Evolutionary conservation across 1,140 invertebrate genomes (phyloP).

Genomic region (Lepidurus apus): DNA sequence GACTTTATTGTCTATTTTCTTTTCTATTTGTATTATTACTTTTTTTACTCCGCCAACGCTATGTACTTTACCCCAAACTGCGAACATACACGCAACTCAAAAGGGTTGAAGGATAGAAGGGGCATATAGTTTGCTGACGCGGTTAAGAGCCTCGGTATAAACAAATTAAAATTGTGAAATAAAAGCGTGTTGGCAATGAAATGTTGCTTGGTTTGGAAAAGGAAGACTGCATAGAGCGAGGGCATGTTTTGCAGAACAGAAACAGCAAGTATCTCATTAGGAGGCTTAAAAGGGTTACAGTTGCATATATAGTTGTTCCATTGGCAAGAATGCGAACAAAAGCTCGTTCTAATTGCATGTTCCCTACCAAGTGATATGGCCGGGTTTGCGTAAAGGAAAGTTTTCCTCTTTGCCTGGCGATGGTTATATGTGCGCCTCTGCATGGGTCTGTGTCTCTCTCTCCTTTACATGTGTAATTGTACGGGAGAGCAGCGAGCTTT

Average conservation of each 20-base stretch:
- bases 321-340: not conserved
- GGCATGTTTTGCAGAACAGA: not conserved
- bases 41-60: not conserved
- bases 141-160: not conserved
- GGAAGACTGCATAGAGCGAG: not conserved
- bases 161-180: not conserved
- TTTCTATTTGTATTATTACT: no score
- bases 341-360: not conserved
- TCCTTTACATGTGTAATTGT: not conserved
- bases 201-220: not conserved
- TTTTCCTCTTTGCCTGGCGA: not conserved
- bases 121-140: not conserved
- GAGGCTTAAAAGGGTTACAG: slow-evolving; percentile 8
- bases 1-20: not conserved
- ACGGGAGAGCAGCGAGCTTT: not conserved
- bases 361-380: not conserved
- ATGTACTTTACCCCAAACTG: not conserved
- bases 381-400: not conserved
- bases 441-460: not conserved
- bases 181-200: not conserved
- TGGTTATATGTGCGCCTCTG: not conserved
- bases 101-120: not conserved
- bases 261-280: slow-evolving; percentile 10
- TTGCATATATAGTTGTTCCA: slow-evolving; percentile 4
- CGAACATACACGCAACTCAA: not conserved